Percentiles rank a stretch among this genome's conserved stretches.
phyloP scores from a whole-genome alignment of 2,797 vertebrate species.

The Fundulus diaphanus region DNA sequence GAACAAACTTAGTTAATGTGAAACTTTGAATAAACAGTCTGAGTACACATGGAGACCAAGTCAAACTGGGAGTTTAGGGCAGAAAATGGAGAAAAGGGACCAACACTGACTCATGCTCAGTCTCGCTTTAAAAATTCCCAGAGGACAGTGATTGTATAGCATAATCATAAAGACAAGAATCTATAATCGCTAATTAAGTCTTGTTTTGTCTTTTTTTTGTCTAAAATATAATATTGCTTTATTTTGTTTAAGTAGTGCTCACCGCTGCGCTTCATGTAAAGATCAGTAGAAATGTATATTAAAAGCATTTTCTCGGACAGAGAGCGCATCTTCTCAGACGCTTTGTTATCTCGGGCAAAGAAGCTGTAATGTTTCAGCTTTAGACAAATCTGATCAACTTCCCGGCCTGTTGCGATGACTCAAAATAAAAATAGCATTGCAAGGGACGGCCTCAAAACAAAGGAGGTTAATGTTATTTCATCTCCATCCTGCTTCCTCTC shows the following conservation, averaged over 20 bases:
- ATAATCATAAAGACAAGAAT: constrained; percentile 23
- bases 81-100: not conserved
- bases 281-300: not conserved
- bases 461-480: constrained; percentile 7
- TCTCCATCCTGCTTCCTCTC: constrained; percentile 21
- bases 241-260: constrained; percentile 40
- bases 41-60: constrained; percentile 53
- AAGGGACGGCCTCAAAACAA: not conserved
- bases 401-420: constrained; percentile 3
- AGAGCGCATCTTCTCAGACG: not conserved
- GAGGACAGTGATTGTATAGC: constrained; percentile 10
- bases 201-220: constrained; percentile 29
- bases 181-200: constrained; percentile 25
- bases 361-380: not conserved
- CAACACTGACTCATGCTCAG: not conserved
- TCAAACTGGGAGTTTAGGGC: constrained; percentile 46
- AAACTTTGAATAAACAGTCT: constrained; percentile 74
- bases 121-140: constrained; percentile 26
- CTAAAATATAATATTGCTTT: constrained; percentile 18
- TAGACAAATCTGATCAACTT: not conserved
- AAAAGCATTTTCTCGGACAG: not conserved
- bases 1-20: constrained; percentile 78
- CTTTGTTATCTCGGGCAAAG: not conserved
- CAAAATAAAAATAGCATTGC: constrained; percentile 6
- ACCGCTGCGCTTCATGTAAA: constrained; percentile 8